phyloP scores from a whole-genome alignment of 2,888 invertebrate genomes.

The Scelioninae gen. 1 region DNA sequence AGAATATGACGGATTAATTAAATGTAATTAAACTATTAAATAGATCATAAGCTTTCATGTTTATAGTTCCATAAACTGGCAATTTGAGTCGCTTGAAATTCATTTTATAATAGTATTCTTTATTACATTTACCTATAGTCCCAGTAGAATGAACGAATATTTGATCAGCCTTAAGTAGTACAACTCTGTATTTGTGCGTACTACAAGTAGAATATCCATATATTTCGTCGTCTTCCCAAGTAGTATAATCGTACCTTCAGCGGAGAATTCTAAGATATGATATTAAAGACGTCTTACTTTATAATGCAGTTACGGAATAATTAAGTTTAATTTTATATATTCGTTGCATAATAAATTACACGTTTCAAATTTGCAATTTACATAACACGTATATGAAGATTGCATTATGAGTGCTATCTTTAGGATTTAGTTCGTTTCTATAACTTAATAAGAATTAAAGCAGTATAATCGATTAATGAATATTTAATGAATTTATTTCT shows the following conservation, averaged over 20 bases:
- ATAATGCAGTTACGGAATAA: background rate
- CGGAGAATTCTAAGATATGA: slow-evolving; percentile 2
- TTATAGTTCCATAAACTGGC: background rate
- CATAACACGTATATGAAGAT: too few species aligned
- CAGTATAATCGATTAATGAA: too few species aligned
- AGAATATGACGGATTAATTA: background rate
- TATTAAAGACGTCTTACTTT: slow-evolving; percentile 6
- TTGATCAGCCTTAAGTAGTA: slow-evolving; percentile 60
- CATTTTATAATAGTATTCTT: slow-evolving; percentile 36
- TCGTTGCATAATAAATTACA: background rate
- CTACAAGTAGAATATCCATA: slow-evolving; percentile 40
- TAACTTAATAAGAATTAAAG: too few species aligned
- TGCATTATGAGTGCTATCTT: too few species aligned
- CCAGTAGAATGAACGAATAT: slow-evolving; percentile 44
- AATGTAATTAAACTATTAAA: background rate
- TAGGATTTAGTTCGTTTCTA: too few species aligned
- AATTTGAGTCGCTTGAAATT: background rate
- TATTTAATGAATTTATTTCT: too few species aligned
- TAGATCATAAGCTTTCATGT: background rate
- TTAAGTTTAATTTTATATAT: background rate
- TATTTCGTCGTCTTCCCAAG: slow-evolving; percentile 15
- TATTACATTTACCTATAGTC: slow-evolving; percentile 26
- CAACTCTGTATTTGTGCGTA: slow-evolving; percentile 35
- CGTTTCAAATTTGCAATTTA: too few species aligned
- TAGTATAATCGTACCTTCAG: slow-evolving; percentile 25